Percentiles rank a stretch among this genome's conserved stretches.
phyloP scores from a whole-genome alignment of 2,888 invertebrate species.

The Xestia sexstrigata region DNA sequence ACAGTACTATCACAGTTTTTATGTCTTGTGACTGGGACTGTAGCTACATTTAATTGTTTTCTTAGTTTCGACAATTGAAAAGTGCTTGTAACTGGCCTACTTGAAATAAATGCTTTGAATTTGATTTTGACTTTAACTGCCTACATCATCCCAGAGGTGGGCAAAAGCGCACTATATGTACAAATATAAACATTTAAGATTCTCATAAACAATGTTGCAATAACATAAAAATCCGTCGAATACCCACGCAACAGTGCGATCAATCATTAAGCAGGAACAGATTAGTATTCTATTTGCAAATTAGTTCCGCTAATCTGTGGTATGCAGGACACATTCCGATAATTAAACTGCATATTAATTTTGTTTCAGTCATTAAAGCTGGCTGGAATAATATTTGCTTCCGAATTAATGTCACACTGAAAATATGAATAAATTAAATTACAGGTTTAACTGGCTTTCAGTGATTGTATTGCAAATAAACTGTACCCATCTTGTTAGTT shows the following conservation, averaged over 20 bases:
- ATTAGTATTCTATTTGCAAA: constrained; percentile 48
- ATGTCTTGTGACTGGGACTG: too few relatives aligned
- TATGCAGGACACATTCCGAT: not conserved
- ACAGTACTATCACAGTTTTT: too few relatives aligned
- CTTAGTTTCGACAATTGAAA: too few relatives aligned
- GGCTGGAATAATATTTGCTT: constrained; percentile 7
- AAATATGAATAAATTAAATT: constrained; percentile 1
- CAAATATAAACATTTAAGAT: not conserved
- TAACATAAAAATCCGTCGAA: not conserved
- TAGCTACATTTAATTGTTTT: too few relatives aligned
- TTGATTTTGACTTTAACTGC: too few relatives aligned
- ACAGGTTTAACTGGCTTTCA: not conserved
- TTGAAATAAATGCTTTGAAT: too few relatives aligned
- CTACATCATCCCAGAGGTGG: not conserved
- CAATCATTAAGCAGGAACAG: constrained; percentile 15
- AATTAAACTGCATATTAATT: constrained; percentile 40
- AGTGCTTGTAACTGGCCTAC: too few relatives aligned
- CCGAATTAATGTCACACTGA: not conserved
- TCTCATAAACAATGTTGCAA: not conserved
- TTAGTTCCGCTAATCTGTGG: constrained; percentile 35
- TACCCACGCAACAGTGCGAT: constrained; percentile 17
- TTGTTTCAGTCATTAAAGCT: constrained; percentile 11
- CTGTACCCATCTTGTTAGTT: not conserved
- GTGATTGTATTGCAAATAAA: not conserved
- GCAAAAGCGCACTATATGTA: not conserved